Evolutionary conservation across 2,797 vertebrate genomes (phyloP).

Genomic region (Carduelis carduelis): DNA sequence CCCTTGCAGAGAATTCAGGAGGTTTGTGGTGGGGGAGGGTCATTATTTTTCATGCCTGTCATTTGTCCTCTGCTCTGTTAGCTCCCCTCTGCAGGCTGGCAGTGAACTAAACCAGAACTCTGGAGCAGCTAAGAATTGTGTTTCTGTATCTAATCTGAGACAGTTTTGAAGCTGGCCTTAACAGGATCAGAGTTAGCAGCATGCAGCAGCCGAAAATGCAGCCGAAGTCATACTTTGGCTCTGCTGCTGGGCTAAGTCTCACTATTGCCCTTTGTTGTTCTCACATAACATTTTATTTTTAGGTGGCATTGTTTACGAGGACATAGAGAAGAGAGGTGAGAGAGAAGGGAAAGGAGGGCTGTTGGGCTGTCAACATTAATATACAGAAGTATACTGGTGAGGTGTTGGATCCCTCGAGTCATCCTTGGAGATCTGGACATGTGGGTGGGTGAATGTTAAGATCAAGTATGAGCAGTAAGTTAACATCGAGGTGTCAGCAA

Average conservation of each 20-base stretch:
- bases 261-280: background rate
- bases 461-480: background rate
- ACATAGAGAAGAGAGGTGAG: background rate
- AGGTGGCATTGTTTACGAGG: background rate
- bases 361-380: background rate
- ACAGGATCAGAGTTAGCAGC: background rate
- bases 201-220: background rate
- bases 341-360: background rate
- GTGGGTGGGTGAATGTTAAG: background rate
- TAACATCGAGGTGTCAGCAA: background rate
- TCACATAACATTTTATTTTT: background rate
- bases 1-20: background rate
- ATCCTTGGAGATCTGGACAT: background rate
- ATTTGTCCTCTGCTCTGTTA: background rate
- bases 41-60: background rate
- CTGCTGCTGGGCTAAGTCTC: background rate
- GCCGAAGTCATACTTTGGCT: background rate
- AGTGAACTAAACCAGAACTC: background rate
- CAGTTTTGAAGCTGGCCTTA: background rate
- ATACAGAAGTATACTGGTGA: background rate
- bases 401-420: background rate
- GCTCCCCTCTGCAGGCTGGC: background rate
- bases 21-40: background rate
- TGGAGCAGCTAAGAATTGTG: background rate
- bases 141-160: background rate